Base-by-base conservation (phyloP, 2,888 invertebrate genomes). In the Nomada fucata region DNA sequence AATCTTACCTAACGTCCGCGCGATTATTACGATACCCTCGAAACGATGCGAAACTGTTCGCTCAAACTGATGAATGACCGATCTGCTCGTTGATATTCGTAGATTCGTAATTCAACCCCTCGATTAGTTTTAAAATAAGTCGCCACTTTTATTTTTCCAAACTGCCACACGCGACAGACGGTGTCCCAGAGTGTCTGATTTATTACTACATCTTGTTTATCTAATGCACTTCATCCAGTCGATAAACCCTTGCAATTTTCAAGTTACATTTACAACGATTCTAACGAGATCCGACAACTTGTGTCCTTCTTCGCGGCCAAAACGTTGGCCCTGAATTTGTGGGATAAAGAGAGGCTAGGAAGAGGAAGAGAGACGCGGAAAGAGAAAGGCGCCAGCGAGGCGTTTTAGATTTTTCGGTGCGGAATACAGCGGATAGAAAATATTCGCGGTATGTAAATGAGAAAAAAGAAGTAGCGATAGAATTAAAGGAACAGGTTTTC, bases 401-500 rank as follows among this genome's bases (percentile, higher is more conserved):
- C 61, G 71, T 67, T 79, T 79, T 50, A 52, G 36, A 79, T 71
- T 57, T 72, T 67, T 79, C 65, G 29, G 29, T 36, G 55, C 13
- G 52, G 50, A 70, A 59, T 64, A 76, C 42, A 44, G 18, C 26
- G 42, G 61, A 53, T 59, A 47, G 55, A 53, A 53, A 55, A 71
- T 67, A 79, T 72, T 71, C 60, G 80, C 60, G 20, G 60, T 13
- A 70, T 59, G 79, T 65, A 68, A 61, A 68, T 20, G 36, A 7
- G 36, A 36, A 36, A 36, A 36, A 53, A 53, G 71, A 71, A 50
- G 60, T 67, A 50, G 36, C 55, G 42, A 29, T 61, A 67, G 80
- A 67, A 36, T 36, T 61, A n/a, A 50, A 55, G 47, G 55, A 71
- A 79, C 61, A 79, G 79, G 80, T 79, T 79, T n/a, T 78, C 23